A percentile compares a stretch with the other conserved stretches of the same genome.
Evolutionary conservation across 53 echinoderm and acorn worm species (phyloP).

Genomic region (Echinarachnius parma): DNA sequence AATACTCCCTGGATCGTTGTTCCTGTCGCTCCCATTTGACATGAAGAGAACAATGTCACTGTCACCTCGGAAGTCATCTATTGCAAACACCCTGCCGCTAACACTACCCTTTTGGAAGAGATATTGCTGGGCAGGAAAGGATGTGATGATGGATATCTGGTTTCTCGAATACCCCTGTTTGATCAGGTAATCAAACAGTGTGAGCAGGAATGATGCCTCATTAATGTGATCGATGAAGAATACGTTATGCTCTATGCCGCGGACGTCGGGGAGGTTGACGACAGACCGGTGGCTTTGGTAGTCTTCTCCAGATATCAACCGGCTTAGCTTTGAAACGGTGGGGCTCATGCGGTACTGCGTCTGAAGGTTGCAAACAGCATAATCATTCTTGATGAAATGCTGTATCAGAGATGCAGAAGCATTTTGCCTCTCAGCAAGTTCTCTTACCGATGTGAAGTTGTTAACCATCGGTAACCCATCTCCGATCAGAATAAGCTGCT

Average conservation of each 20-base stretch:
- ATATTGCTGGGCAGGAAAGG: constrained; percentile 34
- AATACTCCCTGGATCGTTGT: constrained; percentile 46
- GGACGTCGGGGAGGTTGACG: constrained; percentile 10
- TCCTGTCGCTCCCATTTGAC: constrained; percentile 45
- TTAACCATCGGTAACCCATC: constrained; percentile 64
- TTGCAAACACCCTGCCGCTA: constrained; percentile 40
- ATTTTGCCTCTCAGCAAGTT: constrained; percentile 53
- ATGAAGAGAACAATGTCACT: constrained; percentile 63
- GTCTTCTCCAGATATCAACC: constrained; percentile 26
- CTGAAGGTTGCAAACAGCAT: constrained; percentile 54
- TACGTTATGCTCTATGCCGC: constrained; percentile 36
- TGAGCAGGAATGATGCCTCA: constrained; percentile 46
- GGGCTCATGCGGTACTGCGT: constrained; percentile 85
- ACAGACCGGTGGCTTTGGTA: no score
- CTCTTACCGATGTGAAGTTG: constrained; percentile 59
- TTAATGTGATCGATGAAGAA: constrained; percentile 56
- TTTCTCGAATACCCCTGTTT: constrained; percentile 42
- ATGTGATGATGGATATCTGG: constrained; percentile 56
- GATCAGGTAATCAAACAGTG: constrained; percentile 43
- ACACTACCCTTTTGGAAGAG: constrained; percentile 28
- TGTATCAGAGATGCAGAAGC: constrained; percentile 75
- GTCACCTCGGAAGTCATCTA: constrained; percentile 62
- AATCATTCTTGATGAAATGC: constrained; percentile 61
- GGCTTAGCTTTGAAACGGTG: constrained; percentile 59
- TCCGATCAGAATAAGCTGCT: constrained; percentile 88